Evolutionary conservation across 2,113 vertebrate genomes (phyloP), one percentile per base, ranked within the genome.

Genomic region (Meriones unguiculatus): DNA sequence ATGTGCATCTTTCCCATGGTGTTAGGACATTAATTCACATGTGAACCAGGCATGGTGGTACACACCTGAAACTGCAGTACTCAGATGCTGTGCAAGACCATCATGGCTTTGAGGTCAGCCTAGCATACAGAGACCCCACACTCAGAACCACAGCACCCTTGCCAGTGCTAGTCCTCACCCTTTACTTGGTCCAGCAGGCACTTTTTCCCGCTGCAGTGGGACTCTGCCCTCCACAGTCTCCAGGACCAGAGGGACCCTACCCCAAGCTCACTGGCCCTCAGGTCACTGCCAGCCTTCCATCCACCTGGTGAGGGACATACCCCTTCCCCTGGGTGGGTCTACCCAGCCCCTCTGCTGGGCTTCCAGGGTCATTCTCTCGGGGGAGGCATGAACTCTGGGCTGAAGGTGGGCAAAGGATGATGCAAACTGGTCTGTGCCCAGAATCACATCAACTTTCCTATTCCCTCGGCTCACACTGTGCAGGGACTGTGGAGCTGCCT

Each of bases 381-480:
- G 57, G 41, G 22, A 28, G 24, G 25, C 59, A 38, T 65, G n/a
- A 65, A n/a, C 81, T 30, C n/a, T 84, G 13, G 57, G 30, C 38
- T 46, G 38, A 35, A 57, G 50, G 35, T 24, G 32, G 54, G 5
- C 80, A 82, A 1, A 67, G 28, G 28, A 86, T 2, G 30, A 28
- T 1, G n/a, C 8, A 1, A 0, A 32, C 24, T 11, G 57, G n/a
- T 35, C 59, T 3, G 50, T 1, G 6, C 46, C 10, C 25, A 35
- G 20, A 72, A 15, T 4, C 12, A 11, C 13, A 3, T 4, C 15
- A 17, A 15, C 12, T 9, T 46, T 17, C 28, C 28, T n/a, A 46
- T 2, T 7, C 17, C n/a, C n/a, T 67, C 57, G 15, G 80, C 3
- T 7, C 11, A 57, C 9, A 41, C 41, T 11, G 11, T 59, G 22